These are phyloP conservation scores for Seriola rivoliana DNA, from an alignment of 2,113 vertebrate species.

Conservation along the genomic window DNA sequence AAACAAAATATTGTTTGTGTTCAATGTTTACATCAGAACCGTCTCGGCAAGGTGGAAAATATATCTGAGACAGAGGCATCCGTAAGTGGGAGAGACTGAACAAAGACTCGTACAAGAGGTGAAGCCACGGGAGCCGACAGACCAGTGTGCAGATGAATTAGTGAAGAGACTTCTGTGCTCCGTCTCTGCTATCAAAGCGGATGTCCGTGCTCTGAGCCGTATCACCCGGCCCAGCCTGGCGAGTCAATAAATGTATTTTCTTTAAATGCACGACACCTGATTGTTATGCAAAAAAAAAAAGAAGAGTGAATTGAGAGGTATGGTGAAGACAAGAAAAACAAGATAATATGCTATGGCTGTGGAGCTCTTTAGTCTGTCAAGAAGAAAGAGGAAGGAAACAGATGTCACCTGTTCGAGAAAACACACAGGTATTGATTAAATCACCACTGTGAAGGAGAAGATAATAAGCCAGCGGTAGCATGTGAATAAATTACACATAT, in stretches of 20 bases:
- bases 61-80: no score
- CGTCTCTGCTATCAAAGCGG: neutral
- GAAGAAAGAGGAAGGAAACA: neutral
- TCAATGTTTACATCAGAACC: neutral
- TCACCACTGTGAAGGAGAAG: constrained; percentile 19
- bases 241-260: neutral
- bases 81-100: neutral
- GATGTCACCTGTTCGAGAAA: constrained; percentile 40
- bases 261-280: neutral
- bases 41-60: neutral
- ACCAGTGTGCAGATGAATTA: neutral
- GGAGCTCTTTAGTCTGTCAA: neutral
- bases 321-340: neutral
- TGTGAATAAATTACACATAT: constrained; percentile 27
- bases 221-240: neutral
- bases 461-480: constrained; percentile 15
- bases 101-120: neutral
- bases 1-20: no score
- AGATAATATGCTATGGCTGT: neutral
- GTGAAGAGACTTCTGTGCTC: no score
- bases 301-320: neutral
- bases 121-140: neutral
- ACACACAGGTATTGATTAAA: constrained; percentile 61
- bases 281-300: neutral
- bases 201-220: neutral